These are phyloP conservation scores for Micropterix aruncella DNA, from an alignment of 2,888 invertebrate genomes.

Conservation along the genomic window DNA sequence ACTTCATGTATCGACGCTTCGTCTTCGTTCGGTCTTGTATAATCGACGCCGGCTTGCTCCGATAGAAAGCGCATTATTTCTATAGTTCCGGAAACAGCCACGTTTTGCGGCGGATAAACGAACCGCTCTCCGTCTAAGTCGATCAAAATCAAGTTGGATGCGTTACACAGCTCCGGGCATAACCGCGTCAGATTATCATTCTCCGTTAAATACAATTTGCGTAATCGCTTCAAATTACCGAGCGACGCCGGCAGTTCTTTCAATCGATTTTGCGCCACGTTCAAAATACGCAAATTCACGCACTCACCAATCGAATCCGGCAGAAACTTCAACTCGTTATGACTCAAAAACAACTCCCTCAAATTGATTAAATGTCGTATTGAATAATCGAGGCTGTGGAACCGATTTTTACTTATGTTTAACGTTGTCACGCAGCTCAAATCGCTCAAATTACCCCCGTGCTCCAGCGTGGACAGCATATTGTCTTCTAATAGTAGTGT, in stretches of 20 bases:
- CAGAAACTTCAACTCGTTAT: slow-evolving; percentile 54
- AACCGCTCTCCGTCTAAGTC: slow-evolving; percentile 47
- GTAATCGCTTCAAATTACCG: slow-evolving; percentile 46
- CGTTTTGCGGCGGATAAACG: slow-evolving; percentile 48
- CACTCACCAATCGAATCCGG: slow-evolving; percentile 54
- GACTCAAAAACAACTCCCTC: slow-evolving; percentile 58
- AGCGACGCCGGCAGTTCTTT: slow-evolving; percentile 46
- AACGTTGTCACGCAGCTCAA: slow-evolving; percentile 49
- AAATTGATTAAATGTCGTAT: slow-evolving; percentile 51
- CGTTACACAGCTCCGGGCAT: slow-evolving; percentile 51
- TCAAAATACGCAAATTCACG: slow-evolving; percentile 46
- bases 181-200: slow-evolving; percentile 44
- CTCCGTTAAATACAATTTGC: slow-evolving; percentile 42
- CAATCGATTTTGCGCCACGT: slow-evolving; percentile 57
- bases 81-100: slow-evolving; percentile 43
- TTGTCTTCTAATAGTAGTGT: slow-evolving; percentile 52
- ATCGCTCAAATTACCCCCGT: slow-evolving; percentile 60
- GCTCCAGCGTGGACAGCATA: slow-evolving; percentile 48
- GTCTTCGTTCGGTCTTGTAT: slow-evolving; percentile 26
- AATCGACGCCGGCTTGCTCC: slow-evolving; percentile 31
- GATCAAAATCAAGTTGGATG: slow-evolving; percentile 44
- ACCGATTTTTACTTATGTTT: slow-evolving; percentile 52
- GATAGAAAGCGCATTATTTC: slow-evolving; percentile 52
- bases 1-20: slow-evolving; percentile 19
- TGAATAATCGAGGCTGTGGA: slow-evolving; percentile 47